phyloP scores from a whole-genome alignment of 2,113 vertebrate genomes.

The Xenus cinereus region DNA sequence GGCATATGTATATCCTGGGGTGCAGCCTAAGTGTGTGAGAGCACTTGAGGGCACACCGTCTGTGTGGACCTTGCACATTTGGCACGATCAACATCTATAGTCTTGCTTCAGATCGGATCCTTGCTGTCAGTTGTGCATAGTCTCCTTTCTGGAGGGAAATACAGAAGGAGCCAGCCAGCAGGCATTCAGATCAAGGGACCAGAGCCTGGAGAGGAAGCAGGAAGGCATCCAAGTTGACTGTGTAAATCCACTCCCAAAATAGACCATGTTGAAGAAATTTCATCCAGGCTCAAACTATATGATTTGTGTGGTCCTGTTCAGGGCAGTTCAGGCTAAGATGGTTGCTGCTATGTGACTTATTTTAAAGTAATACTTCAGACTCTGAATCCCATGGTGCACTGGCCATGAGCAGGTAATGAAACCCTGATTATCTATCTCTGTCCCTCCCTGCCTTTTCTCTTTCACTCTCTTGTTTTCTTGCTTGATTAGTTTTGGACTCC shows the following conservation, averaged over 20 bases:
- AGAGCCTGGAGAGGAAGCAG: slow-evolving; percentile 8
- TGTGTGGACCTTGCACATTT: background rate
- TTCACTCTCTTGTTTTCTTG: background rate
- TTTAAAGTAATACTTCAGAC: background rate
- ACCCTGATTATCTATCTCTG: background rate
- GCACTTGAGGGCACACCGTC: background rate
- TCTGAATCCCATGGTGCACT: background rate
- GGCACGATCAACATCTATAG: background rate
- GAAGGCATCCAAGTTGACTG: background rate
- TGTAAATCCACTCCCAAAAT: background rate
- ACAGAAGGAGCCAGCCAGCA: slow-evolving; percentile 1
- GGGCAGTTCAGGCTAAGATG: background rate
- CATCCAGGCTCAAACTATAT: background rate
- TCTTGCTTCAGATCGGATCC: background rate
- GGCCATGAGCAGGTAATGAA: background rate
- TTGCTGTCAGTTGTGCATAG: background rate
- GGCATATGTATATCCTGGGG: background rate
- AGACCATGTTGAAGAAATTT: background rate
- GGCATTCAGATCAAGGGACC: background rate
- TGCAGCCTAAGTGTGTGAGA: background rate
- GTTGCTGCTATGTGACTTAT: background rate
- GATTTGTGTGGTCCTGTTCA: background rate
- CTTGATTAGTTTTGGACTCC: background rate
- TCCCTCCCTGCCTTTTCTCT: background rate
- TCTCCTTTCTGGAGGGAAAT: background rate